These are phyloP conservation scores for Sialia sialis DNA, from an alignment of 2,113 vertebrate species.

Conservation along the genomic window DNA sequence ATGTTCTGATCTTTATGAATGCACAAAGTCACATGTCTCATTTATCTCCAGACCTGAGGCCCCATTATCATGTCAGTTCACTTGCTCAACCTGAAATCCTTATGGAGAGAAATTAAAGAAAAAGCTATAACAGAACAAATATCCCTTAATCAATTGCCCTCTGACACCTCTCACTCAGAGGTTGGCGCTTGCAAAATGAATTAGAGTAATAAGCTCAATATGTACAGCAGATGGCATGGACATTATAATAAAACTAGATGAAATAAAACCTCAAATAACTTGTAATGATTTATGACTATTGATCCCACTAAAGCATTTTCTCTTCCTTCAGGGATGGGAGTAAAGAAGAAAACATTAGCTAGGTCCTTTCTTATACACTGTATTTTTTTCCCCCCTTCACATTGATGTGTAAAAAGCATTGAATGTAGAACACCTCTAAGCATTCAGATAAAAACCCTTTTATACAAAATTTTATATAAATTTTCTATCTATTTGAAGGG, in stretches of 20 bases:
- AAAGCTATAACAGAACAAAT: conserved; percentile 1
- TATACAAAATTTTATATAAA: conserved; percentile 16
- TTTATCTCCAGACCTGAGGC: conserved; percentile 17
- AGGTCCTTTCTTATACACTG: background rate
- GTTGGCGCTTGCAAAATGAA: background rate
- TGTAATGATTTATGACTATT: conserved; percentile 26
- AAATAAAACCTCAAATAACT: conserved; percentile 47
- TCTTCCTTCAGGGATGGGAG: background rate
- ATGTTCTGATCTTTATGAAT: conserved; percentile 50
- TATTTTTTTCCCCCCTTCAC: background rate
- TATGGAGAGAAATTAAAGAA: background rate
- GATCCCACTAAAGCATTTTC: conserved; percentile 36
- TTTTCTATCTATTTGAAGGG: conserved; percentile 1
- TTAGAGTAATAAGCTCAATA: conserved; percentile 44
- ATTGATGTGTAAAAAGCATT: background rate
- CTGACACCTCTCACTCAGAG: conserved; percentile 41
- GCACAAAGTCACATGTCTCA: background rate
- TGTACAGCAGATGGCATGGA: conserved; percentile 43
- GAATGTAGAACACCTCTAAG: background rate
- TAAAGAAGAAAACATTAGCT: background rate
- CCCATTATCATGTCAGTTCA: conserved; percentile 22
- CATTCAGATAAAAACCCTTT: conserved; percentile 5
- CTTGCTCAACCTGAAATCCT: conserved; percentile 8
- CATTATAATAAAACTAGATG: conserved; percentile 21
- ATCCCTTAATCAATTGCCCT: conserved; percentile 46